Base-by-base conservation (phyloP, 2,797 vertebrate species). In the Melanotaenia trifasciata region DNA sequence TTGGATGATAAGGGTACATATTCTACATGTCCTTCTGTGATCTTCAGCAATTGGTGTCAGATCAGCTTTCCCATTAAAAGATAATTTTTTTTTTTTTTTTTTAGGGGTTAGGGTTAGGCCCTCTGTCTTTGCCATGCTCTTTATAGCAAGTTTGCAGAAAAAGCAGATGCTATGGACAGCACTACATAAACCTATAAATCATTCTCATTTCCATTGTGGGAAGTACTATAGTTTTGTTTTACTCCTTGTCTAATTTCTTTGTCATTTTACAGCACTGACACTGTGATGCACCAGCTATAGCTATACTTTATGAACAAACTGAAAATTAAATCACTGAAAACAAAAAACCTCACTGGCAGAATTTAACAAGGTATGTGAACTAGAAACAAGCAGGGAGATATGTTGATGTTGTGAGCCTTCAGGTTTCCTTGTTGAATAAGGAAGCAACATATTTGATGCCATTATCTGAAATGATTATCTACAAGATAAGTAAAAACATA, bases 21-120 rank as follows among this genome's bases (percentile, higher is more conserved):
- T 4, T 3, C 13, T 26, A 22, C 56, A 51, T 72, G 22, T 50
- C 51, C 62, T 20, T 22, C 24, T 59, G 43, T 58, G 67, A 47
- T 3, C 28, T 57, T 57, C 5, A 63, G 2, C 14, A 12, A 56
- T 59, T 4, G 13, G 32, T 57, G 51, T 51, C 14, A 56, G 36
- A 61, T 54, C 33, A 45, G 24, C 38, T 67, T 57, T 63, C 28
- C 47, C n/a, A 64, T 30, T 77, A 50, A 54, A 71, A 72, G 70
- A 9, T 32, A 28, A 62, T 30, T 22, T 2, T 50, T 30, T 30
- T 30, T 26, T 26, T 26, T 5, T 47, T 56, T n/a, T n/a, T n/a
- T n/a, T n/a, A n/a, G n/a, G n/a, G n/a, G n/a, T n/a, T n/a, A n/a
- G n/a, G n/a, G n/a, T n/a, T n/a, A n/a, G n/a, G n/a, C n/a, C n/a